These are phyloP conservation scores for Drosophila eohydei DNA, from an alignment of 2,888 invertebrate genomes.

Conservation along the genomic window DNA sequence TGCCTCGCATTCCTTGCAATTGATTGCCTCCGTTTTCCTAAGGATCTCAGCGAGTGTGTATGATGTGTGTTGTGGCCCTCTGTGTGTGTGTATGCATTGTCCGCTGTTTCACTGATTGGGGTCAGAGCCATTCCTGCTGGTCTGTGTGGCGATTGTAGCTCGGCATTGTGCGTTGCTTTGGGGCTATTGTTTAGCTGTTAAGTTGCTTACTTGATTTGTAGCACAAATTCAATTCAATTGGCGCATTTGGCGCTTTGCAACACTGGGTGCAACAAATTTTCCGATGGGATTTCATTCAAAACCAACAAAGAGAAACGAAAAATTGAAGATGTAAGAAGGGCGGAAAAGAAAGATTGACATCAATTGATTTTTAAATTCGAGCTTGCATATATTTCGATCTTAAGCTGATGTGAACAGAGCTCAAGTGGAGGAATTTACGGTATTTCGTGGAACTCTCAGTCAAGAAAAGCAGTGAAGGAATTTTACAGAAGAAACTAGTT, in stretches of 20 bases:
- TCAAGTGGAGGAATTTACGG: not conserved
- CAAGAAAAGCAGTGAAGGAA: not conserved
- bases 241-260: conserved; percentile 45
- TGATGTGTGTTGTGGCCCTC: not conserved
- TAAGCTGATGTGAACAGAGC: not conserved
- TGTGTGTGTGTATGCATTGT: conserved; percentile 36
- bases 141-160: conserved; percentile 8
- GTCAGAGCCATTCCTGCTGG: conserved; percentile 34
- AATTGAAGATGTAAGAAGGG: not conserved
- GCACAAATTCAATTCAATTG: conserved; percentile 80
- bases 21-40: conserved; percentile 68
- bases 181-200: conserved; percentile 76
- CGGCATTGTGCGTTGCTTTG: conserved; percentile 45
- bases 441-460: not conserved
- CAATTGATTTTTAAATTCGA: conserved; percentile 5
- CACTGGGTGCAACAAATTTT: conserved; percentile 64
- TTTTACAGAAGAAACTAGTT: not conserved
- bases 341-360: conserved; percentile 8
- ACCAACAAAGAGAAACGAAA: conserved; percentile 9
- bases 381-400: not conserved
- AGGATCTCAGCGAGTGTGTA: conserved; percentile 32
- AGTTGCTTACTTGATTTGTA: conserved; percentile 80
- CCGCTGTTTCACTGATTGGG: conserved; percentile 46
- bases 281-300: conserved; percentile 30
- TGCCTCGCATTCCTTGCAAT: conserved; percentile 75